Base-by-base conservation (phyloP, 2,797 vertebrate species). In the Pseudomugil tenellus region DNA sequence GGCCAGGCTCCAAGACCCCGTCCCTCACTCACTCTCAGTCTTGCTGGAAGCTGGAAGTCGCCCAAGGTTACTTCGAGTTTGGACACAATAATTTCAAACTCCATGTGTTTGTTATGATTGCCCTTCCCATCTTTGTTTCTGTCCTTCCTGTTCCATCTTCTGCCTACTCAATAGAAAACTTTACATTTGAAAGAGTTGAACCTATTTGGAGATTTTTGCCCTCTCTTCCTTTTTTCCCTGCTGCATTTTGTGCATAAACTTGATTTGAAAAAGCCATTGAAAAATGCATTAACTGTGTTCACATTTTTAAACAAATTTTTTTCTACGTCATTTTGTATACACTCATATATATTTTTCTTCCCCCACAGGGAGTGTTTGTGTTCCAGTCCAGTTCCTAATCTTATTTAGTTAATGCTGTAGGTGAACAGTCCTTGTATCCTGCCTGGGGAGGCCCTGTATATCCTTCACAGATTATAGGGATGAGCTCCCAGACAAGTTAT, bases 61-160 rank as follows among this genome's bases (percentile, higher is more conserved):
- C 88, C 92, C 92, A 93, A 92, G 89, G 92, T 93, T 93, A 92
- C 90, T 90, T 77, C 67, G 81, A 91, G 92, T 91, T 90, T 90
- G 91, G 85, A 73, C 70, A 70, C 83, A 66, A 80, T 72, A 82
- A 93, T 92, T 92, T 92, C 84, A 83, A 85, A 86, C 87, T 89
- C 84, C 69, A 76, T 80, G 67, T 74, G 77, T 82, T 84, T 64
- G 75, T 67, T 70, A 37, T 69, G 66, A 74, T 81, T 81, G 77
- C 82, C 76, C 83, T 83, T 74, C 70, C 56, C 60, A 28, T 67
- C 61, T 72, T 58, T 29, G 69, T 75, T 75, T 74, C 72, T 64
- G 64, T 61, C 70, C 70, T 39, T 76, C 62, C 70, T 17, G 61
- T 75, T 70, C 70, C 16, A 11, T 71, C 81, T 76, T 75, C 67